Evolutionary conservation across 2,113 vertebrate genomes (phyloP).

Genomic region (Pedionomus torquatus): DNA sequence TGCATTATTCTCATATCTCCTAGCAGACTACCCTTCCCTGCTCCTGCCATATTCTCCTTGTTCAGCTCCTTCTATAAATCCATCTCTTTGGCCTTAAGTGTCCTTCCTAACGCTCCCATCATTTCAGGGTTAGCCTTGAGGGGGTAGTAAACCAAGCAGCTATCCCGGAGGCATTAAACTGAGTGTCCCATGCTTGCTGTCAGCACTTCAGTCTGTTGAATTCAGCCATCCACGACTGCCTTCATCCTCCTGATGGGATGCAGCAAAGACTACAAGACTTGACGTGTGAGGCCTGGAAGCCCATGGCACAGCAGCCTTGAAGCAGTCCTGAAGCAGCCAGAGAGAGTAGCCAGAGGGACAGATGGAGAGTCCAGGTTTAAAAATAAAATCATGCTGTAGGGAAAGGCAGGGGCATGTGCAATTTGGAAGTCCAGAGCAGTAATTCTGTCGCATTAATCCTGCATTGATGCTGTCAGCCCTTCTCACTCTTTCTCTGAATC

Average conservation of each 20-base stretch:
- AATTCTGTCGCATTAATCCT: slow-evolving; percentile 4
- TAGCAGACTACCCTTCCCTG: background rate
- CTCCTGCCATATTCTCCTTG: background rate
- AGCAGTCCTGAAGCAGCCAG: slow-evolving; percentile 61
- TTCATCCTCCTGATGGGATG: background rate
- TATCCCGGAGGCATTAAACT: slow-evolving; percentile 7
- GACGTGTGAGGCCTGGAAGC: slow-evolving; percentile 17
- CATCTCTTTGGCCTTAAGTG: background rate
- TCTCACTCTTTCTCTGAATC: slow-evolving; percentile 20
- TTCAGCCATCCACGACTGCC: slow-evolving; percentile 3
- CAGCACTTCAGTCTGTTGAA: background rate
- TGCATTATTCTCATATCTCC: background rate
- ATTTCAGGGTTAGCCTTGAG: background rate
- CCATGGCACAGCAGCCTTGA: slow-evolving; percentile 29
- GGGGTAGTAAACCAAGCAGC: background rate
- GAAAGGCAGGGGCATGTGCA: slow-evolving; percentile 35
- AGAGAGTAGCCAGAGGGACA: slow-evolving; percentile 61
- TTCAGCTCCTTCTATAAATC: background rate
- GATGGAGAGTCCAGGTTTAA: slow-evolving; percentile 53
- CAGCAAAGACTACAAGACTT: slow-evolving; percentile 42
- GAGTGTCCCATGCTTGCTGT: background rate
- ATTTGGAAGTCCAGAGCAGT: slow-evolving; percentile 32
- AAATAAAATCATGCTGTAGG: slow-evolving; percentile 50
- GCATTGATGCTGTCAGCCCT: background rate
- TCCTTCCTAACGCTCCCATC: background rate